Conservation (phyloP, 2,113 vertebrate genomes). For the Stigmatopora argus region DNA sequence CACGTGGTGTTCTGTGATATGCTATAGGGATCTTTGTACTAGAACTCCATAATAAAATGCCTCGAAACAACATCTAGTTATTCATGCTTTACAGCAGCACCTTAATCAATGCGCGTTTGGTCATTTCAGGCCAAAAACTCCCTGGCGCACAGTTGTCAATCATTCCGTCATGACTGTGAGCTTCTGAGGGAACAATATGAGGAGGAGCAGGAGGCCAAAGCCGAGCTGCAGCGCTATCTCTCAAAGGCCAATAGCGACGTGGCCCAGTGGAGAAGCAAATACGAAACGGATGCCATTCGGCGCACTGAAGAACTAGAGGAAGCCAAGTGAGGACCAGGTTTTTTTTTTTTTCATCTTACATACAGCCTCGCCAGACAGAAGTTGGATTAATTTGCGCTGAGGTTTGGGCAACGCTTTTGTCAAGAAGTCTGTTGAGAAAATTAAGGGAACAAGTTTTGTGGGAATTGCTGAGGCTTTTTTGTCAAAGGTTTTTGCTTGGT, state of each 20-base stretch:
- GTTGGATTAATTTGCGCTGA: not conserved
- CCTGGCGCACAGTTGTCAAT: slow-evolving; percentile 44
- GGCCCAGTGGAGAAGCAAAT: slow-evolving; percentile 81
- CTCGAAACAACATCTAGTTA: not conserved
- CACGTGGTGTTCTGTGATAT: not conserved
- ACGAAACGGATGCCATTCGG: slow-evolving; percentile 81
- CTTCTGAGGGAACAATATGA: slow-evolving; percentile 42
- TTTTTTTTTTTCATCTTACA: not conserved
- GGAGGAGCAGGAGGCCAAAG: slow-evolving; percentile 48
- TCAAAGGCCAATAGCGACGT: slow-evolving; percentile 68
- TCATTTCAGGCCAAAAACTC: slow-evolving; percentile 25
- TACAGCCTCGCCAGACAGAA: not conserved
- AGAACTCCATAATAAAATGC: not conserved
- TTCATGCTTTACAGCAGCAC: not conserved
- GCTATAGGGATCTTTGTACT: no score
- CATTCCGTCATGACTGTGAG: slow-evolving; percentile 40
- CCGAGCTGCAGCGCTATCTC: slow-evolving; percentile 42
- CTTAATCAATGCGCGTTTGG: not conserved
- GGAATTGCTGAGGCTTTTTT: not conserved
- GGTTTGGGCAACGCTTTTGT: not conserved
- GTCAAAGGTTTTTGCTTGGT: not conserved
- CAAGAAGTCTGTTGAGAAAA: not conserved
- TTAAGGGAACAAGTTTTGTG: not conserved
- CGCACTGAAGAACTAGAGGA: slow-evolving; percentile 83
- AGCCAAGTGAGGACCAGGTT: slow-evolving; percentile 61